phyloP scores from a whole-genome alignment of 1,140 invertebrate species.

The Drosophila sucinea region DNA sequence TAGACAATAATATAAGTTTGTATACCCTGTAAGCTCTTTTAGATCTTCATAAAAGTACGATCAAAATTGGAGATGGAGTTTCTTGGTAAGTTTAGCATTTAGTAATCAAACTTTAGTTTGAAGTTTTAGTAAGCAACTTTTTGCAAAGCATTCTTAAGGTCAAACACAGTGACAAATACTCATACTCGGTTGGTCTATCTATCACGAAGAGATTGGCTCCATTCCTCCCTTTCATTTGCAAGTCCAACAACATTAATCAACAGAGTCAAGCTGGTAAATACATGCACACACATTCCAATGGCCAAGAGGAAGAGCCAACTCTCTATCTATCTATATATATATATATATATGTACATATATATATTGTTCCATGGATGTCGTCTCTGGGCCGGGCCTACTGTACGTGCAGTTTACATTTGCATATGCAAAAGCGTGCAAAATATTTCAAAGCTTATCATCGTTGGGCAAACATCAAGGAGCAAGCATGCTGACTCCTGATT shows the following conservation, averaged over 20 bases:
- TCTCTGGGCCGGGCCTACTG: conserved; percentile 7
- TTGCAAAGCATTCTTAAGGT: conserved; percentile 21
- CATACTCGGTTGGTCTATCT: conserved; percentile 22
- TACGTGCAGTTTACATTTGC: conserved; percentile 39
- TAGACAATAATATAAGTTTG: too few species aligned
- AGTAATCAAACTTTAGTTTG: not conserved
- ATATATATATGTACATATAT: conserved; percentile 4
- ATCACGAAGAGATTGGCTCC: conserved; percentile 25
- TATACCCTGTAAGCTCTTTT: too few species aligned
- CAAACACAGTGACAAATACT: conserved; percentile 10
- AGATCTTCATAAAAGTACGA: too few species aligned
- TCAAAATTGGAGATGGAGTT: not conserved
- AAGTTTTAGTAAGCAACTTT: conserved; percentile 3
- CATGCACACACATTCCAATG: conserved; percentile 19
- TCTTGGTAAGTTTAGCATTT: conserved; percentile 1
- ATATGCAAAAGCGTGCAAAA: conserved; percentile 51
- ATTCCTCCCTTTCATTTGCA: conserved; percentile 34
- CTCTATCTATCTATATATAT: conserved; percentile 19
- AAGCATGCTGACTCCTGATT: not conserved
- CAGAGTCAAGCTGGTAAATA: conserved; percentile 59
- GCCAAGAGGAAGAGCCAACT: conserved; percentile 14
- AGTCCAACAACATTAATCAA: conserved; percentile 63
- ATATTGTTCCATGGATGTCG: not conserved
- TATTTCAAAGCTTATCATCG: conserved; percentile 64
- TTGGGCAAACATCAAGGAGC: conserved; percentile 45